Percentiles rank a stretch among this genome's conserved stretches.
Conservation (phyloP, 2,888 invertebrate species). For the Eulithis testata region DNA sequence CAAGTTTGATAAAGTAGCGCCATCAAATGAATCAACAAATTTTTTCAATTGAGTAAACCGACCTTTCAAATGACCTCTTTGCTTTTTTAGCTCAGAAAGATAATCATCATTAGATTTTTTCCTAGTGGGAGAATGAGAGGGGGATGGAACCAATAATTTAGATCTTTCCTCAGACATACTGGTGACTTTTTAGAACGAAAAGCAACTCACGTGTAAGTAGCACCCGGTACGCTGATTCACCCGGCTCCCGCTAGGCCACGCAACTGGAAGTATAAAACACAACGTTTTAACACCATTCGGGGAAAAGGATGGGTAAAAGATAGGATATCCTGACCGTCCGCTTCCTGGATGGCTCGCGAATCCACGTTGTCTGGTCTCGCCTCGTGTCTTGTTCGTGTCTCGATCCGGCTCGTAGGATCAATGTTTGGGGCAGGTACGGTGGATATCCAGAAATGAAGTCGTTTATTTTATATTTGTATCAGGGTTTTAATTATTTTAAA, state of each 20-base stretch:
- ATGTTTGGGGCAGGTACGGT: too few species aligned
- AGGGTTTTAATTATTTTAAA: too few species aligned
- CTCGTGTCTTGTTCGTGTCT: background rate
- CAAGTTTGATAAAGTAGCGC: constrained; percentile 4
- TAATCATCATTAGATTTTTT: background rate
- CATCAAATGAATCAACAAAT: constrained; percentile 8
- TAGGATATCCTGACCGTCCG: constrained; percentile 9
- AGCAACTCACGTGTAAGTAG: constrained; percentile 5
- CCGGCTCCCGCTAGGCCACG: constrained; percentile 4
- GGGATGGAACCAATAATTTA: background rate
- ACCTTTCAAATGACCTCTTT: constrained; percentile 9
- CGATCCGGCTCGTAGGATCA: constrained; percentile 1
- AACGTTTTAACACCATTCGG: constrained; percentile 1
- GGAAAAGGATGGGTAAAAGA: constrained; percentile 6
- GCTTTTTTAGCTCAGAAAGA: constrained; percentile 6
- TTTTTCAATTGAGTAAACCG: constrained; percentile 19
- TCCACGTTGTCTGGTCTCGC: background rate
- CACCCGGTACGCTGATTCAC: constrained; percentile 1
- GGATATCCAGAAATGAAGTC: too few species aligned
- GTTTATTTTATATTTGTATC: too few species aligned
- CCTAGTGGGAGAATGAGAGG: constrained; percentile 10
- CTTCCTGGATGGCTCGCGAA: constrained; percentile 6
- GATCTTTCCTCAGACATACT: constrained; percentile 8
- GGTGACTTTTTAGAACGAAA: constrained; percentile 1
- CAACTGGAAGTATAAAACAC: constrained; percentile 7